Percentiles rank a stretch among this genome's conserved stretches.
Evolutionary conservation across 1,140 invertebrate species (phyloP).

Genomic region (Stenopsyche tienmushanensis): DNA sequence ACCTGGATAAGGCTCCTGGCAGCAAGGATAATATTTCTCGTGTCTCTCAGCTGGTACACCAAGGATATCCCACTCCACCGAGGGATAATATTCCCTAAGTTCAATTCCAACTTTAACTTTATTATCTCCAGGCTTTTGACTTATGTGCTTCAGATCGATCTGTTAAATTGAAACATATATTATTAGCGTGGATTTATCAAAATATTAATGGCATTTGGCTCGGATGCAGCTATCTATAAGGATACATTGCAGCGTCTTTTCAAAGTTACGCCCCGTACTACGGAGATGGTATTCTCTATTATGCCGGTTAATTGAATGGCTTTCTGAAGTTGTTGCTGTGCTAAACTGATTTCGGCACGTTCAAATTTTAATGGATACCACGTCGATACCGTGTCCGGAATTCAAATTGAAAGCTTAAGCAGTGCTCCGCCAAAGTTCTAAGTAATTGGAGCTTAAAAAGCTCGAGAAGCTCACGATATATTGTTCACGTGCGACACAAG

Average conservation of each 20-base stretch:
- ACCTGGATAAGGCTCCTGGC: slow-evolving; percentile 84
- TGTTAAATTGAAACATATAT: slow-evolving; percentile 51
- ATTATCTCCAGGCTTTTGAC: slow-evolving; percentile 76
- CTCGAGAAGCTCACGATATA: slow-evolving; percentile 4
- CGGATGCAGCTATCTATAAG: no score
- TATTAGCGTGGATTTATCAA: no score
- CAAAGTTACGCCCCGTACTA: no score
- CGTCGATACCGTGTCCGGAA: slow-evolving; percentile 36
- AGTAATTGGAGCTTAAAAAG: slow-evolving; percentile 37
- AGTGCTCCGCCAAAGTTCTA: slow-evolving; percentile 13
- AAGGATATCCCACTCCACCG: slow-evolving; percentile 97
- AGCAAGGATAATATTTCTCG: slow-evolving; percentile 87
- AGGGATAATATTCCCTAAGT: slow-evolving; percentile 91
- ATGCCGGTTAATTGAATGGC: slow-evolving; percentile 36
- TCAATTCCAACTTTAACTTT: slow-evolving; percentile 88
- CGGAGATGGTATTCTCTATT: background rate
- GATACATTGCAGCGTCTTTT: no score
- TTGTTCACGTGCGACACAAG: background rate
- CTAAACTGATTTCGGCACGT: slow-evolving; percentile 38
- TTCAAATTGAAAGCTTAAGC: slow-evolving; percentile 39
- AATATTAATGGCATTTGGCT: no score
- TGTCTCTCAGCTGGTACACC: slow-evolving; percentile 88
- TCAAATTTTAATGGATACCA: slow-evolving; percentile 40
- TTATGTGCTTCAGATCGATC: slow-evolving; percentile 91
- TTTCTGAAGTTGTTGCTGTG: slow-evolving; percentile 26